Conservation (phyloP, 2,113 vertebrate genomes). For the Antechinus stuartii region DNA sequence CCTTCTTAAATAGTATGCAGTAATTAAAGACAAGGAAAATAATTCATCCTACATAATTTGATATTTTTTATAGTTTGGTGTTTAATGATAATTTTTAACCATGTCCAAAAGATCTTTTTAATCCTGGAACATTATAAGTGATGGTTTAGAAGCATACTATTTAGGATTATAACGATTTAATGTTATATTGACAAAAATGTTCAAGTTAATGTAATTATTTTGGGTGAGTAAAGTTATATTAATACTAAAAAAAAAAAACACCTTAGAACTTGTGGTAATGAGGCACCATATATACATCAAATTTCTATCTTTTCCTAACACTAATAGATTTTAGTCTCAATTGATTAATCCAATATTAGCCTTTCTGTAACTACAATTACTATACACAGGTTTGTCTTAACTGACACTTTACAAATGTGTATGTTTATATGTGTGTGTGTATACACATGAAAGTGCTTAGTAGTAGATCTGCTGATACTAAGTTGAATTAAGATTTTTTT, state of each 20-base stretch:
- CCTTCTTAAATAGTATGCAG: neutral
- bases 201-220: slow-evolving; percentile 47
- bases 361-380: slow-evolving; percentile 5
- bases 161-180: slow-evolving; percentile 42
- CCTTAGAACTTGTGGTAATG: neutral
- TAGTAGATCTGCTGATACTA: slow-evolving; percentile 18
- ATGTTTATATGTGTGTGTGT: neutral
- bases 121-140: neutral
- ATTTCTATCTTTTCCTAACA: slow-evolving; percentile 30
- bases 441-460: neutral
- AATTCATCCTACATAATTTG: neutral
- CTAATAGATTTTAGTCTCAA: slow-evolving; percentile 31
- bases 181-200: neutral
- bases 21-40: neutral
- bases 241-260: slow-evolving; percentile 34
- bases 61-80: neutral
- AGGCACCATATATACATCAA: neutral
- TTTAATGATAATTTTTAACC: neutral
- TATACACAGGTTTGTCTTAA: slow-evolving; percentile 48
- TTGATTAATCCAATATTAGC: neutral
- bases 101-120: neutral
- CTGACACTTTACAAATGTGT: neutral
- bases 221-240: slow-evolving; percentile 38
- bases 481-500: neutral
- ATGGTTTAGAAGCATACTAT: slow-evolving; percentile 34